Evolutionary conservation across 2,113 vertebrate species (phyloP), one percentile per base, ranked within the genome.

Genomic region (Merops nubicus): DNA sequence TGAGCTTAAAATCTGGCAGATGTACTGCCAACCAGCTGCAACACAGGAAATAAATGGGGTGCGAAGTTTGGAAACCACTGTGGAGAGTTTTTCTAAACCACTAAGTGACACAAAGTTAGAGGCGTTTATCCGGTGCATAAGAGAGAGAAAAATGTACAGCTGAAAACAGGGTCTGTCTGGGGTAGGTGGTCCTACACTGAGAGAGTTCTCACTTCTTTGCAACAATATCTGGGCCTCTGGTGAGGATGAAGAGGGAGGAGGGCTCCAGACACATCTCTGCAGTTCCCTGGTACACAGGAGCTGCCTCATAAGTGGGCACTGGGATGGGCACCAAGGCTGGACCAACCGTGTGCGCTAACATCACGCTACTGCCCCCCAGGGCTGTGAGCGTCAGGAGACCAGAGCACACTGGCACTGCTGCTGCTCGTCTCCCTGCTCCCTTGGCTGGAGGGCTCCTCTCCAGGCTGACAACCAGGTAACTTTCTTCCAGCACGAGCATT

Each of bases 321-420:
- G 2, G 69, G 14, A 47, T 34, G 0, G 2, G 34, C 9, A 6
- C 51, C 47, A 17, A 4, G 0, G 0, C 0, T 8, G 53, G 43
- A 36, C 22, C 0, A 1, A 9, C 19, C 15, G 45, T 0, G 0
- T 3, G 20, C 1, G 3, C 25, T 3, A 4, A 28, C 2, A 0
- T 15, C 51, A 63, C 43, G 8, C 62, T n/a, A 5, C 40, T 40
- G 38, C 4, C 34, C 22, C 36, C 22, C 79, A 57, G 47, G 15
- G 31, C 1, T 0, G 26, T 0, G 1, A 26, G 28, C 12, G 18
- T 4, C 0, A 0, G 53, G 22, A 20, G n/a, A 10, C 12, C 0
- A 0, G 33, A n/a, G 21, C 23, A 7, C 0, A 0, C 40, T 11
- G 36, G 43, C 34, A 0, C 22, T n/a, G 60, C 83, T 77, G 63